Evolutionary conservation across 53 echinoderm and acorn worm species (phyloP).

Genomic region (Paracentrotus lividus): DNA sequence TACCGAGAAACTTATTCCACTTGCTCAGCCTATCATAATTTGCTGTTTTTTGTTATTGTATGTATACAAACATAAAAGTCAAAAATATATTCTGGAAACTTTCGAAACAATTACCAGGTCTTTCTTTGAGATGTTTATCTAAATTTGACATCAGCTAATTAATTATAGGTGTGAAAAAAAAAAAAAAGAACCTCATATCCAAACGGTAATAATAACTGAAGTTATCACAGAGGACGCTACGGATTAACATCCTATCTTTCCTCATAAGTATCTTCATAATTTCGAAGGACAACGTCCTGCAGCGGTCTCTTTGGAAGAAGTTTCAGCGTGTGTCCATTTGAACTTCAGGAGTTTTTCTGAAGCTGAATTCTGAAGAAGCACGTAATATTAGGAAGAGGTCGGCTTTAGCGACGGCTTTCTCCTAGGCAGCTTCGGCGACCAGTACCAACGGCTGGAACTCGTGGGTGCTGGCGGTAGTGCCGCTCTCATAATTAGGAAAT

Average conservation of each 20-base stretch:
- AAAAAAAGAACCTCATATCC: too few relatives aligned
- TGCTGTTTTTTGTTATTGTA: too few relatives aligned
- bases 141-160: too few relatives aligned
- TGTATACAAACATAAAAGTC: too few relatives aligned
- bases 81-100: too few relatives aligned
- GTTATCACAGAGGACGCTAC: neutral
- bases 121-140: too few relatives aligned
- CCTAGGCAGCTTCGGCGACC: constrained; percentile 92
- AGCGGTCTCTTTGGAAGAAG: constrained; percentile 54
- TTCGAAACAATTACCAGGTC: too few relatives aligned
- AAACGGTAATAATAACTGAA: too few relatives aligned
- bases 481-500: constrained; percentile 83
- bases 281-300: constrained; percentile 52
- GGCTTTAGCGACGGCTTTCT: constrained; percentile 85
- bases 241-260: constrained; percentile 6
- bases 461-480: constrained; percentile 75
- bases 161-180: too few relatives aligned
- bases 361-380: constrained; percentile 85
- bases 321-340: neutral
- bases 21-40: too few relatives aligned
- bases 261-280: constrained; percentile 7
- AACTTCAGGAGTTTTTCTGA: constrained; percentile 70
- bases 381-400: constrained; percentile 86
- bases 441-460: constrained; percentile 82
- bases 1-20: too few relatives aligned